These are phyloP conservation scores for Myotis yumanensis DNA, from an alignment of 2,113 vertebrate species.

Conservation along the genomic window DNA sequence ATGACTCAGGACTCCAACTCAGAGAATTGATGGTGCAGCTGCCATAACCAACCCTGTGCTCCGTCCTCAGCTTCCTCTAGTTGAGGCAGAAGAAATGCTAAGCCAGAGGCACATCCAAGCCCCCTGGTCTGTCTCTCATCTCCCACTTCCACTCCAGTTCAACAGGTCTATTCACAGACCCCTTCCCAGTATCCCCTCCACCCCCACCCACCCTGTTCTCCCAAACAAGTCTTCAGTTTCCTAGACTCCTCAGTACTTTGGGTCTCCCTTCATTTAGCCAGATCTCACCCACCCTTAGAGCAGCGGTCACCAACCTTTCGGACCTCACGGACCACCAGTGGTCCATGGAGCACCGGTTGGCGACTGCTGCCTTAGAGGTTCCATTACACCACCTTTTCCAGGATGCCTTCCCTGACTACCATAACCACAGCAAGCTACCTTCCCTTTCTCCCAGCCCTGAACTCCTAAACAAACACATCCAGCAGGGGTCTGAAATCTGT, in stretches of 20 bases:
- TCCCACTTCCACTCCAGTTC: background rate
- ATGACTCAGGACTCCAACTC: background rate
- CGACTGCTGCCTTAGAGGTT: no score
- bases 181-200: background rate
- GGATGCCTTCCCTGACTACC: background rate
- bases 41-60: background rate
- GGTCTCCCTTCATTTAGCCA: no score
- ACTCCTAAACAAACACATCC: background rate
- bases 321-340: no score
- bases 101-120: background rate
- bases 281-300: background rate
- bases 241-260: background rate
- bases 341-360: no score
- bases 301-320: no score
- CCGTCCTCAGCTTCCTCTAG: rapidly evolving
- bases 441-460: background rate
- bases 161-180: background rate
- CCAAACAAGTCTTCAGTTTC: background rate
- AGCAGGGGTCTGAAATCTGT: background rate
- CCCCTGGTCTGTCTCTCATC: background rate
- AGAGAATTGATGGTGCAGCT: no score
- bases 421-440: background rate
- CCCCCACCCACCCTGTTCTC: background rate
- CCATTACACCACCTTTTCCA: background rate
- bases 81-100: background rate